Conservation (phyloP, 1,140 invertebrate genomes). For the Neodiprion fabricii region DNA sequence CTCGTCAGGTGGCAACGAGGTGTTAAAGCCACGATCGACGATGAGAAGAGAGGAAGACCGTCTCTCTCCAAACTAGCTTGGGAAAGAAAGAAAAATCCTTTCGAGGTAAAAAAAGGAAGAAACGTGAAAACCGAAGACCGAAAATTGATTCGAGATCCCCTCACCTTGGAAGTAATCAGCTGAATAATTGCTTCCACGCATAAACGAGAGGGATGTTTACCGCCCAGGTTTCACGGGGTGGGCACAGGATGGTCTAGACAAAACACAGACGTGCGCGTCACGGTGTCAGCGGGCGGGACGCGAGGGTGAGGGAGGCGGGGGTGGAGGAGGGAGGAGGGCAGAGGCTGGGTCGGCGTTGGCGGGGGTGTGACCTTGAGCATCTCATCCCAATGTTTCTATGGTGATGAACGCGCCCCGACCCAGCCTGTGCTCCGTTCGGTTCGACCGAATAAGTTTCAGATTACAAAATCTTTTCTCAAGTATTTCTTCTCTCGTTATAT, state of each 20-base stretch:
- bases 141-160: background rate
- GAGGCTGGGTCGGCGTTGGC: background rate
- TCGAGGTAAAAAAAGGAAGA: no score
- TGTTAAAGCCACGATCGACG: no score
- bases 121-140: background rate
- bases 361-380: constrained; percentile 50
- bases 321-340: constrained; percentile 11
- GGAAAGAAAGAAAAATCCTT: no score
- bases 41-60: no score
- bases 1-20: no score
- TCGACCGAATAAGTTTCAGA: background rate
- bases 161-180: background rate
- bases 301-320: background rate
- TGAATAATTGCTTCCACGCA: background rate
- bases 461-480: constrained; percentile 6
- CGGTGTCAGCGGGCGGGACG: background rate
- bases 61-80: no score
- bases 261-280: constrained; percentile 46
- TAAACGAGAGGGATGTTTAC: background rate
- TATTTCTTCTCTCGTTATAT: background rate
- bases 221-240: constrained; percentile 5
- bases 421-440: constrained; percentile 9
- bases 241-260: constrained; percentile 48
- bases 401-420: constrained; percentile 49
- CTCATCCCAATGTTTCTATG: constrained; percentile 45